Evolutionary conservation across 2,113 vertebrate species (phyloP).

Genomic region (Boleophthalmus pectinirostris): DNA sequence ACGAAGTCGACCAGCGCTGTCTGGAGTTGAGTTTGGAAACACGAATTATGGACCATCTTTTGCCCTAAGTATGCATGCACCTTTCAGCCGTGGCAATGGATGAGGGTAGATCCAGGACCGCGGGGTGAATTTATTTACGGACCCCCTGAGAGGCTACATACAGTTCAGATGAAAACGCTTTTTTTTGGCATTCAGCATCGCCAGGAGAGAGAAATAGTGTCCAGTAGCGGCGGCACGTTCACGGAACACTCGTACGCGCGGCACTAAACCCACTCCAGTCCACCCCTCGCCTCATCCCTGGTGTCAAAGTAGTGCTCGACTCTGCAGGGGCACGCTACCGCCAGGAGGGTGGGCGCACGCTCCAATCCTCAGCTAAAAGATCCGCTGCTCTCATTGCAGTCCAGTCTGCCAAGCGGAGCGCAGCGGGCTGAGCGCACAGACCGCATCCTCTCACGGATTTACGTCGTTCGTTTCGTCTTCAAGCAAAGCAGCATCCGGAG

Average conservation of each 20-base stretch:
- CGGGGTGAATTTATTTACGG: background rate
- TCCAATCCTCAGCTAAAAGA: constrained; percentile 55
- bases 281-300: constrained; percentile 1
- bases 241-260: background rate
- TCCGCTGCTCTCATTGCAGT: constrained; percentile 74
- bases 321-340: constrained; percentile 47
- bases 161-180: background rate
- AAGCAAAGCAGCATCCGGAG: constrained; percentile 43
- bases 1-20: background rate
- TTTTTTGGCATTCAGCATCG: background rate
- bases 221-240: background rate
- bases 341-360: constrained; percentile 61
- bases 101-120: background rate
- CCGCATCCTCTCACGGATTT: constrained; percentile 65
- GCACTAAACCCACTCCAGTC: background rate
- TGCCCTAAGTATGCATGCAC: constrained; percentile 25
- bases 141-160: background rate
- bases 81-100: constrained; percentile 10
- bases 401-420: constrained; percentile 68
- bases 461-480: constrained; percentile 21
- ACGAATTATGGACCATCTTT: background rate
- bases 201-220: background rate
- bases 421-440: constrained; percentile 54
- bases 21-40: background rate
- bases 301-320: background rate